Evolutionary conservation across 2,113 vertebrate species (phyloP).

Genomic region (Parus major): DNA sequence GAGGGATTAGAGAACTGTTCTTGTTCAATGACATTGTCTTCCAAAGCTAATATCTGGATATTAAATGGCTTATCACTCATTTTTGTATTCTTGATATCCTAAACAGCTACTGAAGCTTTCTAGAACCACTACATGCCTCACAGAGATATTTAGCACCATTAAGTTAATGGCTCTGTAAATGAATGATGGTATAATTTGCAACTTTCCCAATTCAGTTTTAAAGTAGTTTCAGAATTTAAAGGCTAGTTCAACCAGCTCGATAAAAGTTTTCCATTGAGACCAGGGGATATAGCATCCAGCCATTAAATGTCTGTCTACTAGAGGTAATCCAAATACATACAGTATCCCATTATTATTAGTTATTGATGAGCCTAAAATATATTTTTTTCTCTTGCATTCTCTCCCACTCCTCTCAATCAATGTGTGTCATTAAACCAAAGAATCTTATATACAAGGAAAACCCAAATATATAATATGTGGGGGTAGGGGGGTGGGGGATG

Average conservation of each 20-base stretch:
- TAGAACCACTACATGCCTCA: background rate
- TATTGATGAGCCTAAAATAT: background rate
- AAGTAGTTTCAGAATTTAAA: background rate
- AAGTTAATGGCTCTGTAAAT: background rate
- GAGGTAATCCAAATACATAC: background rate
- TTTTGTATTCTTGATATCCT: background rate
- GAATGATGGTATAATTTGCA: background rate
- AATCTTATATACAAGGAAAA: background rate
- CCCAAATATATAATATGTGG: background rate
- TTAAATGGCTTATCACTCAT: background rate
- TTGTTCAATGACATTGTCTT: background rate
- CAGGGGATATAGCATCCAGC: background rate
- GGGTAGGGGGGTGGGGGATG: accelerated
- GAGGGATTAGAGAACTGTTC: background rate
- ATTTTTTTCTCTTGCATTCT: background rate
- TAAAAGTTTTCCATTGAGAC: background rate
- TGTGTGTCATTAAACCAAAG: background rate
- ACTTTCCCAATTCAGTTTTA: background rate
- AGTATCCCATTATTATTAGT: background rate
- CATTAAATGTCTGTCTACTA: background rate
- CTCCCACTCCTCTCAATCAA: background rate
- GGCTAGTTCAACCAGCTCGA: background rate
- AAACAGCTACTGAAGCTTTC: background rate
- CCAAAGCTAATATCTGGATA: background rate
- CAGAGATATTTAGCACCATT: background rate